These are phyloP conservation scores for Macrophya annulata DNA, from an alignment of 2,888 invertebrate genomes.

Conservation along the genomic window DNA sequence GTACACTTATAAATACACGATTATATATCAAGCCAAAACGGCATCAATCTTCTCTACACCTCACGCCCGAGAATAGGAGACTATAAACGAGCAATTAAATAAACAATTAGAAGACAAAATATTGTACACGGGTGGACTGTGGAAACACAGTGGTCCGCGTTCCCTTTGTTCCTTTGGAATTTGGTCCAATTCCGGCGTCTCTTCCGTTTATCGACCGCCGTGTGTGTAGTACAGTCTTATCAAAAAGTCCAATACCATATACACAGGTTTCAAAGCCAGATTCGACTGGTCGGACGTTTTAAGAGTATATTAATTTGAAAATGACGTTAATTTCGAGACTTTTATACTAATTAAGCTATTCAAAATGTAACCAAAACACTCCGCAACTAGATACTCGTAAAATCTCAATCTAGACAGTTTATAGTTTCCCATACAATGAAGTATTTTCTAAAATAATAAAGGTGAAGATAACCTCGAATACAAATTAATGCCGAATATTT, in stretches of 20 bases:
- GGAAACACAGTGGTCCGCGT: slow-evolving; percentile 68
- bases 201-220: slow-evolving; percentile 67
- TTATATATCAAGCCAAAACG: neutral
- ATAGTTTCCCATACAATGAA: neutral
- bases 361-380: neutral
- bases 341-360: neutral
- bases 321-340: neutral
- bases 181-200: slow-evolving; percentile 66
- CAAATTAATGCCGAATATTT: neutral
- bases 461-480: neutral
- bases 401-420: neutral
- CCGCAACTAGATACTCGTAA: neutral
- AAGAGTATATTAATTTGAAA: neutral
- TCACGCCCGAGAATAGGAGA: slow-evolving; percentile 53
- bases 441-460: neutral
- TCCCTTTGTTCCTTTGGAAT: slow-evolving; percentile 62
- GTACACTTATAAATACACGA: neutral
- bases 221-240: slow-evolving; percentile 45
- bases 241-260: neutral
- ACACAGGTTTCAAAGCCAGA: neutral
- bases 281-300: neutral
- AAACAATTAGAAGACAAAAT: slow-evolving; percentile 63
- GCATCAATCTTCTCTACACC: slow-evolving; percentile 8
- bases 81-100: slow-evolving; percentile 48
- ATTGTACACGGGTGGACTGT: slow-evolving; percentile 62